A percentile compares a stretch with the other conserved stretches of the same genome.
Conservation (phyloP, 2,113 vertebrate species). For the Coptodon bakossiorum region DNA sequence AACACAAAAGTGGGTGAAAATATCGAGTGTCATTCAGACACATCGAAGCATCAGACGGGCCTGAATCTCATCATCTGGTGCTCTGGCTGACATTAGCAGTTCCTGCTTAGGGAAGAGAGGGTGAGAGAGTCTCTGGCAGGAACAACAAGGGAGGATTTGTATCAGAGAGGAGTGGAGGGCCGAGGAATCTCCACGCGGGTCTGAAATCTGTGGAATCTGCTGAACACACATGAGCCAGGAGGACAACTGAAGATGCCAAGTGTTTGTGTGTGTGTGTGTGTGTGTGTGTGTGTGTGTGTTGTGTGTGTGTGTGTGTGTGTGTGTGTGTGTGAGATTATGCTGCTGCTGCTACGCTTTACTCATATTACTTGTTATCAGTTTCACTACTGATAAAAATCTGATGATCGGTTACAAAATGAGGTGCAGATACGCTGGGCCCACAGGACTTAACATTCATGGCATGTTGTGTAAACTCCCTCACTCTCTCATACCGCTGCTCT, state of each 20-base stretch:
- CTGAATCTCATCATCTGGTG: background rate
- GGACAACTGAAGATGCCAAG: background rate
- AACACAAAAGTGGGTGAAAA: background rate
- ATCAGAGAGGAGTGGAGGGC: slow-evolving; percentile 4
- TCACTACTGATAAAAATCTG: background rate
- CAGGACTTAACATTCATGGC: background rate
- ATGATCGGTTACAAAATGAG: background rate
- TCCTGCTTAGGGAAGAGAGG: background rate
- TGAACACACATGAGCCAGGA: slow-evolving; percentile 46
- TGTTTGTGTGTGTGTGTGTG: background rate
- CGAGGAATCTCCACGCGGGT: slow-evolving; percentile 44
- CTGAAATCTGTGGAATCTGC: slow-evolving; percentile 65
- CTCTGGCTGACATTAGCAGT: background rate
- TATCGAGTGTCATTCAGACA: background rate
- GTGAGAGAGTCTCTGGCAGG: background rate
- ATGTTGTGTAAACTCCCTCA: background rate
- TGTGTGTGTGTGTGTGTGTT: background rate
- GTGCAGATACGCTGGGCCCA: background rate
- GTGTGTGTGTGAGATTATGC: background rate
- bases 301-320: no score
- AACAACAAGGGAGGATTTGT: slow-evolving; percentile 56
- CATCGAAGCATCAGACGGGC: background rate
- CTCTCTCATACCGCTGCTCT: background rate
- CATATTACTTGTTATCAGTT: background rate
- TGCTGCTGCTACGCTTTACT: background rate